phyloP scores from a whole-genome alignment of 2,113 vertebrate species.

The Vulpes ferrilata region DNA sequence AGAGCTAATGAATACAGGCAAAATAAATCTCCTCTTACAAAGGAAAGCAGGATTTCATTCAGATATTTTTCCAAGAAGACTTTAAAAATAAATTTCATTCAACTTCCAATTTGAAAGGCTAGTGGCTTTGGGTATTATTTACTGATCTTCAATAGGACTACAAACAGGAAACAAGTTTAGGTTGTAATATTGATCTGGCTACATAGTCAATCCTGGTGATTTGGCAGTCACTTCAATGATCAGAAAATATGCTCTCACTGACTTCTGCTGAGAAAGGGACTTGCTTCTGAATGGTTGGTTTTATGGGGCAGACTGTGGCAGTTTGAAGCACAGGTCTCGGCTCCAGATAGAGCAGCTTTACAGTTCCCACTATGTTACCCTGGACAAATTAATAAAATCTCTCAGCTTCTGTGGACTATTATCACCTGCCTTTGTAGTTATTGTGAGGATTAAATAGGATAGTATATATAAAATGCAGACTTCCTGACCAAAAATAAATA shows the following conservation, averaged over 20 bases:
- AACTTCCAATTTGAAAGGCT: slow-evolving; percentile 55
- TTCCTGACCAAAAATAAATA: neutral
- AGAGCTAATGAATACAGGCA: slow-evolving; percentile 27
- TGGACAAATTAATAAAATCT: slow-evolving; percentile 19
- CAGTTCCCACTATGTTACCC: neutral
- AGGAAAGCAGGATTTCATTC: neutral
- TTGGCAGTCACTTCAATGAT: neutral
- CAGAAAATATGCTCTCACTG: neutral
- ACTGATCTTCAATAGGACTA: neutral
- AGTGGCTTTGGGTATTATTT: neutral
- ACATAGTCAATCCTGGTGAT: neutral
- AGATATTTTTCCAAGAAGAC: slow-evolving; percentile 23
- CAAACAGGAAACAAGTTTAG: neutral
- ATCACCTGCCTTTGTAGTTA: neutral
- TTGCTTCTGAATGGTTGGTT: neutral
- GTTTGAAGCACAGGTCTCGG: neutral
- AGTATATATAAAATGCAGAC: neutral
- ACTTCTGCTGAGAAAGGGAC: slow-evolving; percentile 10
- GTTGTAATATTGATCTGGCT: neutral
- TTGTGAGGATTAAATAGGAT: slow-evolving; percentile 1
- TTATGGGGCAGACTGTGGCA: neutral
- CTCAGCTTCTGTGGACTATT: neutral
- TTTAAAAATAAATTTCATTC: slow-evolving; percentile 54
- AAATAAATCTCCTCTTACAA: slow-evolving; percentile 57
- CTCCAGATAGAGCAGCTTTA: neutral